These are phyloP conservation scores for Tenthredo livida DNA, from an alignment of 2,888 invertebrate genomes.

Conservation along the genomic window DNA sequence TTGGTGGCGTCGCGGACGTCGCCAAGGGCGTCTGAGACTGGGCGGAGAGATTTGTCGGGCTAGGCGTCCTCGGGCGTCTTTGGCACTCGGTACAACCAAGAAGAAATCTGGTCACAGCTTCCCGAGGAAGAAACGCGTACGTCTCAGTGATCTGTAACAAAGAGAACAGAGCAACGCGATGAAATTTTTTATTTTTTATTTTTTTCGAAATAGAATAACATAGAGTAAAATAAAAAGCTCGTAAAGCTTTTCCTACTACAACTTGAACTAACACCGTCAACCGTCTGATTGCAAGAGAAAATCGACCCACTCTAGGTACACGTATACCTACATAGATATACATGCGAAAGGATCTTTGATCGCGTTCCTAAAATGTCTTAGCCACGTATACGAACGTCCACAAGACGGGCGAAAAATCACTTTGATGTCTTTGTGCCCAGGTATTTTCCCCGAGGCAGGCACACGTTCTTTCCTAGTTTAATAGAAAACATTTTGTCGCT, in stretches of 20 bases:
- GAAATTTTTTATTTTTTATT: no score
- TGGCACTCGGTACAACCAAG: slow-evolving; percentile 97
- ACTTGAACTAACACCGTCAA: slow-evolving; percentile 5
- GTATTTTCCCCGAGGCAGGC: slow-evolving; percentile 62
- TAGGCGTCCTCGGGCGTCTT: slow-evolving; percentile 86
- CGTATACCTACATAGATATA: not conserved
- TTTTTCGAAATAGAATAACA: no score
- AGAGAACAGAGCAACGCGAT: slow-evolving; percentile 55
- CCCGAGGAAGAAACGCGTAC: slow-evolving; percentile 96
- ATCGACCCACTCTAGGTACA: not conserved
- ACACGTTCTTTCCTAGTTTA: slow-evolving; percentile 70
- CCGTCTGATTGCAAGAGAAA: slow-evolving; percentile 28
- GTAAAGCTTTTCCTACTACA: not conserved
- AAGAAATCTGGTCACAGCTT: slow-evolving; percentile 97
- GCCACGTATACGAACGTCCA: not conserved
- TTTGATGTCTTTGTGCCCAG: slow-evolving; percentile 69
- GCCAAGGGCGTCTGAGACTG: slow-evolving; percentile 63
- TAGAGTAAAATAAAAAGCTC: slow-evolving; percentile 39
- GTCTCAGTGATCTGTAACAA: slow-evolving; percentile 95
- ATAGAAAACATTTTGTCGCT: slow-evolving; percentile 70
- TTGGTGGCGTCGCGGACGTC: slow-evolving; percentile 60
- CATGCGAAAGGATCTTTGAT: slow-evolving; percentile 20
- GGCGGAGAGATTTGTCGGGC: slow-evolving; percentile 78
- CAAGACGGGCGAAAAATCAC: slow-evolving; percentile 55
- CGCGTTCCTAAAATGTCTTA: slow-evolving; percentile 41